These are phyloP conservation scores for Gnathonemus longibarbis DNA, from an alignment of 2,113 vertebrate genomes.

Conservation along the genomic window DNA sequence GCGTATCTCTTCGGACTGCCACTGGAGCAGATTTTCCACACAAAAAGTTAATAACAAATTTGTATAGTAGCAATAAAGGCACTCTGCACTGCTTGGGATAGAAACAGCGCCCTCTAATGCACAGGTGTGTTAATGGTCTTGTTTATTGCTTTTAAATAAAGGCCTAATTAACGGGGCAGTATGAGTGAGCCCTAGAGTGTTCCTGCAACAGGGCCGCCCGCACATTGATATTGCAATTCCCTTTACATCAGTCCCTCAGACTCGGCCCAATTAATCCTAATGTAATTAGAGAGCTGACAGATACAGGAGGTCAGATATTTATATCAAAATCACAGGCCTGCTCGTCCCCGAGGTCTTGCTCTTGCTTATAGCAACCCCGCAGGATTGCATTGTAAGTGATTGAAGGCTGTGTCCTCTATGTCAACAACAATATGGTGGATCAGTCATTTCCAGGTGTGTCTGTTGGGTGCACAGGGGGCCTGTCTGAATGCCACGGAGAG, in stretches of 20 bases:
- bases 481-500: not conserved
- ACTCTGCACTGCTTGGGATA: not conserved
- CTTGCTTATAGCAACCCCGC: slow-evolving; percentile 35
- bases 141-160: slow-evolving; percentile 51
- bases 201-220: slow-evolving; percentile 35
- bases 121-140: slow-evolving; percentile 35
- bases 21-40: not conserved
- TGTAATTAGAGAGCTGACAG: slow-evolving; percentile 56
- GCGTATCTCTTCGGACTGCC: not conserved
- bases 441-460: not conserved
- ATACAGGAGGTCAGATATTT: slow-evolving; percentile 51
- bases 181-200: slow-evolving; percentile 27
- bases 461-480: not conserved
- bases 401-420: slow-evolving; percentile 44
- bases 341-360: too few relatives aligned
- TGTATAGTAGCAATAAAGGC: not conserved
- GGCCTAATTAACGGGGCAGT: slow-evolving; percentile 54
- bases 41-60: not conserved
- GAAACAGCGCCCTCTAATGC: slow-evolving; percentile 23
- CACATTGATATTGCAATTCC: slow-evolving; percentile 40
- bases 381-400: slow-evolving; percentile 37
- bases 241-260: slow-evolving; percentile 41
- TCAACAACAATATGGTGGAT: slow-evolving; percentile 12
- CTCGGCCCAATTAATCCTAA: slow-evolving; percentile 61
- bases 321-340: slow-evolving; percentile 40